phyloP scores from a whole-genome alignment of 2,888 invertebrate species.

The Lochmaea capreae region DNA sequence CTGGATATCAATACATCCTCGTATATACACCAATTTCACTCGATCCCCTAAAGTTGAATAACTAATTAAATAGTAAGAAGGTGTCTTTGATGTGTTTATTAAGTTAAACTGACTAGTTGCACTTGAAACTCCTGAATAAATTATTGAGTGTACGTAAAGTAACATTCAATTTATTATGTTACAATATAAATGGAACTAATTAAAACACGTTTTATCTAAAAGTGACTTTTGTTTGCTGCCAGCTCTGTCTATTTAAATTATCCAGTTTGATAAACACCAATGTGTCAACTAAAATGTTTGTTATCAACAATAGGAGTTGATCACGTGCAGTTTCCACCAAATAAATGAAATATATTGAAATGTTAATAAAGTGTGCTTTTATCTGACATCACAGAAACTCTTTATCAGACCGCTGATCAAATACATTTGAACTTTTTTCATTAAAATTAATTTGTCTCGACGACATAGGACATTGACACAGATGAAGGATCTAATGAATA shows the following conservation, averaged over 20 bases:
- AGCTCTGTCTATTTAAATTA: neutral
- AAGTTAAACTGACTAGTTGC: too few species aligned
- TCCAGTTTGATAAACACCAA: neutral
- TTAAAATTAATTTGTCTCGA: too few species aligned
- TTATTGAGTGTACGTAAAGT: neutral
- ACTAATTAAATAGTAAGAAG: too few species aligned
- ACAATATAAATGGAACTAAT: neutral
- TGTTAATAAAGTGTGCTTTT: neutral
- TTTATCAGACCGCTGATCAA: neutral
- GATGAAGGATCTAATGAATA: too few species aligned
- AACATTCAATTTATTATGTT: neutral
- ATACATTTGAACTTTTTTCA: neutral
- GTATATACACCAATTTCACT: too few species aligned
- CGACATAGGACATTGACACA: too few species aligned
- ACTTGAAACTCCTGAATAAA: too few species aligned
- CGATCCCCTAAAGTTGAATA: too few species aligned
- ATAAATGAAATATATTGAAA: neutral
- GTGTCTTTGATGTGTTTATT: too few species aligned
- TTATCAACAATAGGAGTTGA: neutral
- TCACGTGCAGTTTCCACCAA: neutral
- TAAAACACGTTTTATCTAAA: neutral
- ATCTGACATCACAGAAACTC: neutral
- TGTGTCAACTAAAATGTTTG: neutral
- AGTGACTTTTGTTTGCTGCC: neutral
- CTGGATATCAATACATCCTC: too few species aligned